Percentiles rank a stretch among this genome's conserved stretches.
These are phyloP conservation scores for Tachyglossus aculeatus DNA, from an alignment of 2,797 vertebrate species.

Conservation along the genomic window DNA sequence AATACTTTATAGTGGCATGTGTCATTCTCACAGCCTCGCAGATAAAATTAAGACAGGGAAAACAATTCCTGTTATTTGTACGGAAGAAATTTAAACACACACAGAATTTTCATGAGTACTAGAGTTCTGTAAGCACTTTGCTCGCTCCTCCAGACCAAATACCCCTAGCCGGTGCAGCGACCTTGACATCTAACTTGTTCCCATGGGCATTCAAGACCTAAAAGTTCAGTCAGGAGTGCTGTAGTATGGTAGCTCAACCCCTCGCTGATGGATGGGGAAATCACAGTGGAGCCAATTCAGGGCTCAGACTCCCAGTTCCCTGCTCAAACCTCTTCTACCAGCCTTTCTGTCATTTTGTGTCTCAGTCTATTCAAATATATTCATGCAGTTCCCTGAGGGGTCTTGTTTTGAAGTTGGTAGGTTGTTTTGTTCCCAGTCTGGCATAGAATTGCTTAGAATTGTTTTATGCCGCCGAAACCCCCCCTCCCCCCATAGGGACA, in stretches of 20 bases:
- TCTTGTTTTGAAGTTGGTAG: neutral
- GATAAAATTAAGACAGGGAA: slow-evolving; percentile 38
- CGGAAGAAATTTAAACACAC: too few relatives aligned
- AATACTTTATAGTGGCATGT: slow-evolving; percentile 48
- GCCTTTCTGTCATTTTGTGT: neutral
- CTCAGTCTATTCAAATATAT: neutral
- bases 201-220: neutral
- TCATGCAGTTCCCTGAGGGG: neutral
- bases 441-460: neutral
- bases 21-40: slow-evolving; percentile 36
- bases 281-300: neutral
- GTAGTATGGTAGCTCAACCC: neutral
- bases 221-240: neutral
- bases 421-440: slow-evolving; percentile 2
- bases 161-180: too few relatives aligned
- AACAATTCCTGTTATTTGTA: slow-evolving; percentile 50
- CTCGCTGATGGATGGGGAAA: neutral
- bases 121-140: too few relatives aligned
- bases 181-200: neutral
- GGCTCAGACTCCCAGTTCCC: neutral
- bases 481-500: neutral
- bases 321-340: too few relatives aligned
- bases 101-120: too few relatives aligned
- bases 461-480: neutral
- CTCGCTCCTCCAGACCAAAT: too few relatives aligned